Percentiles rank a stretch among this genome's conserved stretches.
phyloP scores from a whole-genome alignment of 1,140 invertebrate genomes.

The Ips typographus region DNA sequence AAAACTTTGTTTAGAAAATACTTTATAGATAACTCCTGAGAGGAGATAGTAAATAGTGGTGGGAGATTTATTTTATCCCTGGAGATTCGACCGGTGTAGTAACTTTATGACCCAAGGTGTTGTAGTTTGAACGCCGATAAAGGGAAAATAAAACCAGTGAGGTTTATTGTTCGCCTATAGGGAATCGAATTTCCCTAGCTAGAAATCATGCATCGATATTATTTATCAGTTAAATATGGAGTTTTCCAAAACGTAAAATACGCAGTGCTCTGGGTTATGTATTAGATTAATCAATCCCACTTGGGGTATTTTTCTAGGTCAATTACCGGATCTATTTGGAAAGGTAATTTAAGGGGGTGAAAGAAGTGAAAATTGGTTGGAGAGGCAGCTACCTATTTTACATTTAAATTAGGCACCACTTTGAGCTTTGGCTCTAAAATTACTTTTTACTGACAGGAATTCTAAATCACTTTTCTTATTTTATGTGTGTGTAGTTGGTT shows the following conservation, averaged over 20 bases:
- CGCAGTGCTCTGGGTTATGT: neutral
- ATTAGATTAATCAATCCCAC: neutral
- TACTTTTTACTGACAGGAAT: too few species aligned
- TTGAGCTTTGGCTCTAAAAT: too few species aligned
- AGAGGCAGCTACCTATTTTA: too few species aligned
- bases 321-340: neutral
- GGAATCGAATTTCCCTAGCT: neutral
- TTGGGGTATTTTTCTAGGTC: neutral
- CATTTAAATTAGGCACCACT: too few species aligned
- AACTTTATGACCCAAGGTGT: slow-evolving; percentile 26
- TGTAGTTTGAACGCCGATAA: slow-evolving; percentile 22
- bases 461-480: too few species aligned
- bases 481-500: too few species aligned
- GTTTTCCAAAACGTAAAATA: neutral
- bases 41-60: slow-evolving; percentile 9
- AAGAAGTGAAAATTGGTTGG: too few species aligned
- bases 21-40: slow-evolving; percentile 6
- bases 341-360: neutral
- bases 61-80: slow-evolving; percentile 19
- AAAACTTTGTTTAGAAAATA: slow-evolving; percentile 1
- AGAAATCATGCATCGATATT: neutral
- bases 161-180: neutral
- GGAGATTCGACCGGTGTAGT: slow-evolving; percentile 10
- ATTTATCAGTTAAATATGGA: neutral
- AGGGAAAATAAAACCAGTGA: slow-evolving; percentile 12